These are phyloP conservation scores for Orius insidiosus DNA, from an alignment of 1,140 invertebrate species.

Conservation along the genomic window DNA sequence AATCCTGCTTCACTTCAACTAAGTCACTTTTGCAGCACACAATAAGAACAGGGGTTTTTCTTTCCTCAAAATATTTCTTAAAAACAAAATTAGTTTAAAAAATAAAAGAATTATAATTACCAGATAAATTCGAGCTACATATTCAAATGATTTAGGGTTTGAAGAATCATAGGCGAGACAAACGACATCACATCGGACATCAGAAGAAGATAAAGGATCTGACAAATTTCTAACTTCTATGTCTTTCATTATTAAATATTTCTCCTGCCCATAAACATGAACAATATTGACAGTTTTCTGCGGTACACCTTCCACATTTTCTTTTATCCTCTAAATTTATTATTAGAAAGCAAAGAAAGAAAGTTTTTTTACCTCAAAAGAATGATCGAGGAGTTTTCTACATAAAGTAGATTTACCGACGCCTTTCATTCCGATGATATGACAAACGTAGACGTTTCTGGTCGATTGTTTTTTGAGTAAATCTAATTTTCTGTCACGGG, in stretches of 20 bases:
- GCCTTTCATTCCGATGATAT: constrained; percentile 84
- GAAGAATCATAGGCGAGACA: constrained; percentile 92
- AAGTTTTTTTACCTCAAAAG: constrained; percentile 24
- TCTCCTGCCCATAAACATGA: constrained; percentile 89
- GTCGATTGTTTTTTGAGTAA: constrained; percentile 90
- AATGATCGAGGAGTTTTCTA: constrained; percentile 62
- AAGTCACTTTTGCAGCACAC: constrained; percentile 82
- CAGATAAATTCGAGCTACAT: constrained; percentile 86
- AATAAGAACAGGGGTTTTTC: constrained; percentile 87
- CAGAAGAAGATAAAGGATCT: constrained; percentile 73
- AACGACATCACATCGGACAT: constrained; percentile 94
- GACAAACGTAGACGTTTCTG: constrained; percentile 91
- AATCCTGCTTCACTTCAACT: constrained; percentile 71
- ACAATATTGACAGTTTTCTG: constrained; percentile 47
- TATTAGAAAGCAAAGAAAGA: constrained; percentile 4
- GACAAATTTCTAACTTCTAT: constrained; percentile 68
- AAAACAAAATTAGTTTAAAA: constrained; percentile 17
- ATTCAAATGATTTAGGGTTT: constrained; percentile 89
- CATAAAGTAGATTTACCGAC: constrained; percentile 92
- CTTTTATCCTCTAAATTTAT: constrained; percentile 8
- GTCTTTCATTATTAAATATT: constrained; percentile 76
- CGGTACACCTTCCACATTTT: constrained; percentile 17
- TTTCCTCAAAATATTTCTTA: constrained; percentile 88
- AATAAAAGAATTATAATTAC: constrained; percentile 33
- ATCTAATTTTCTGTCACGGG: constrained; percentile 87